phyloP scores from a whole-genome alignment of 2,888 invertebrate species.

The Aethes cnicana region DNA sequence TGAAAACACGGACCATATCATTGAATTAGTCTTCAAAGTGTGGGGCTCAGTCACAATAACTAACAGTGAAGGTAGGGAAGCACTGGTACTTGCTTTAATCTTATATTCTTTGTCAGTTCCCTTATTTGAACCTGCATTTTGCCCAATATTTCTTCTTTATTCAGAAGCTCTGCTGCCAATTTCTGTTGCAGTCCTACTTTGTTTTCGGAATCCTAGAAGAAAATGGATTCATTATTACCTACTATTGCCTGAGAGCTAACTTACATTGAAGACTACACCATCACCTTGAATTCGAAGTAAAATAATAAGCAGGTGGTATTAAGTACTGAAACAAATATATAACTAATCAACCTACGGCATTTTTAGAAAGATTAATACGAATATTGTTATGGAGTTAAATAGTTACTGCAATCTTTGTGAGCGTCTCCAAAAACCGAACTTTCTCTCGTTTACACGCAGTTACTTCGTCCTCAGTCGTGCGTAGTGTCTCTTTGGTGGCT shows the following conservation, averaged over 20 bases:
- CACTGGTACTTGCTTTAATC: conserved; percentile 70
- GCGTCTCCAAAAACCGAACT: conserved; percentile 69
- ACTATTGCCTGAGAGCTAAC: background rate
- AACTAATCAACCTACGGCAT: conserved; percentile 12
- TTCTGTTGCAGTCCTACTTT: conserved; percentile 75
- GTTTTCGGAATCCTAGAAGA: conserved; percentile 66
- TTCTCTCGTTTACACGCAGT: conserved; percentile 66
- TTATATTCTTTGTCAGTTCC: conserved; percentile 68
- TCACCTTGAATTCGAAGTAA: conserved; percentile 45
- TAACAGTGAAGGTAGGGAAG: too few relatives aligned
- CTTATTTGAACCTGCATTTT: conserved; percentile 73
- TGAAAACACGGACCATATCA: conserved; percentile 41
- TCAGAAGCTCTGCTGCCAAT: conserved; percentile 71
- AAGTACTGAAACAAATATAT: conserved; percentile 61
- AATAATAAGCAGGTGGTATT: conserved; percentile 59
- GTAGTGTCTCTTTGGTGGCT: conserved; percentile 69
- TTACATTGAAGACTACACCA: conserved; percentile 33
- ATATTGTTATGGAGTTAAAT: conserved; percentile 28
- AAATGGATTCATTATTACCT: background rate
- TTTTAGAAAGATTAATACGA: background rate
- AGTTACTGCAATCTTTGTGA: conserved; percentile 69
- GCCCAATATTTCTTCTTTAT: conserved; percentile 69
- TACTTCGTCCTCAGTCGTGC: conserved; percentile 69
- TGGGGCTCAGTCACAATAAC: too few relatives aligned
- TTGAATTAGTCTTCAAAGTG: background rate